Evolutionary conservation across 1,140 invertebrate genomes (phyloP).

Genomic region (Muscidifurax raptorellus): DNA sequence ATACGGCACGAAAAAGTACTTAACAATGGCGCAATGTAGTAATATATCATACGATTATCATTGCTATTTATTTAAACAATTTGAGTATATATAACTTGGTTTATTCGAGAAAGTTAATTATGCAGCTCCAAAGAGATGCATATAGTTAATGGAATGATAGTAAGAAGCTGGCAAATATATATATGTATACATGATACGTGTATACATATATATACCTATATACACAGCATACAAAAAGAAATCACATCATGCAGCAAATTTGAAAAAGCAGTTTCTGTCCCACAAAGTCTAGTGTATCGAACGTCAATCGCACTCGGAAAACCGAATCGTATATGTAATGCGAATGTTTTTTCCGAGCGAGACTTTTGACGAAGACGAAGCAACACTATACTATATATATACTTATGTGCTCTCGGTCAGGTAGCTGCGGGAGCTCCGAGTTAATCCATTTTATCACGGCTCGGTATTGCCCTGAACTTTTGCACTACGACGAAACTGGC

Average conservation of each 20-base stretch:
- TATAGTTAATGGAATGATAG: not conserved
- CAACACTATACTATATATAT: too few relatives aligned
- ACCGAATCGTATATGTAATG: too few relatives aligned
- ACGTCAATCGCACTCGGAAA: too few relatives aligned
- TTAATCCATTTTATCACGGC: not conserved
- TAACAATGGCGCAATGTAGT: not conserved
- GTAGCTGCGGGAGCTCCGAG: not conserved
- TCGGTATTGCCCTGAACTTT: not conserved
- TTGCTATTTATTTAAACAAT: not conserved
- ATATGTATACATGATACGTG: not conserved
- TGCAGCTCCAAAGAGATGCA: not conserved
- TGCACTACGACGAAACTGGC: not conserved
- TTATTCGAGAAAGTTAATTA: not conserved
- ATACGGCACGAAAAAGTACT: not conserved
- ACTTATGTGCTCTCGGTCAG: too few relatives aligned
- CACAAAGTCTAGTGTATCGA: too few relatives aligned
- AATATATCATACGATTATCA: not conserved
- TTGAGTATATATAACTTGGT: not conserved
- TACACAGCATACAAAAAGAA: not conserved
- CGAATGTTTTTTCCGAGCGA: too few relatives aligned
- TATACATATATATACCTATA: too few relatives aligned
- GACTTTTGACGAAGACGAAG: too few relatives aligned
- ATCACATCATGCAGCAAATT: not conserved
- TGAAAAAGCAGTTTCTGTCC: not conserved
- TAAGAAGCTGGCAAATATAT: not conserved